These are phyloP conservation scores for Pygoscelis adeliae DNA, from an alignment of 2,113 vertebrate species.

Conservation along the genomic window DNA sequence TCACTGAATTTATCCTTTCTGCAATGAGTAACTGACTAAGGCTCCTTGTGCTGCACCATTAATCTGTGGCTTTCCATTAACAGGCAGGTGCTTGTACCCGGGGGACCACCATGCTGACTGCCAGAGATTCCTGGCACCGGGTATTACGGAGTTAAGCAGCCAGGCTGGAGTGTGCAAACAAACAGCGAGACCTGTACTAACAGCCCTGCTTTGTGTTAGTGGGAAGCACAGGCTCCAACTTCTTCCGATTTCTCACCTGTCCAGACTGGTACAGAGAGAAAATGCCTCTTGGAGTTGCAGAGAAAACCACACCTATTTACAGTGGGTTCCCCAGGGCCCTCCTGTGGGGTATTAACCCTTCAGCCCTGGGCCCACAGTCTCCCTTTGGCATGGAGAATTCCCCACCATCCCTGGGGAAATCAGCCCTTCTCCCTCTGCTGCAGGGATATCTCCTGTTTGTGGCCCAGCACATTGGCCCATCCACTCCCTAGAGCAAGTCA, in stretches of 20 bases:
- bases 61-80: conserved; percentile 61
- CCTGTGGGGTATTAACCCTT: conserved; percentile 51
- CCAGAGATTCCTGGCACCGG: conserved; percentile 41
- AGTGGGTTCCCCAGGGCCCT: conserved; percentile 23
- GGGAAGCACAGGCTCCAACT: conserved; percentile 61
- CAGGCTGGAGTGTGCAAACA: conserved; percentile 45
- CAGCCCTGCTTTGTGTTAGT: conserved; percentile 62
- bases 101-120: conserved; percentile 48
- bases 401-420: background rate
- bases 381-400: background rate
- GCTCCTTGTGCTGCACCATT: conserved; percentile 52
- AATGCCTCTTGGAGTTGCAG: conserved; percentile 54
- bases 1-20: conserved; percentile 17
- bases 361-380: background rate
- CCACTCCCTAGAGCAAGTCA: background rate
- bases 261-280: conserved; percentile 67
- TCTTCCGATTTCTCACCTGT: conserved; percentile 73
- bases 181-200: conserved; percentile 40
- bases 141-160: conserved; percentile 38
- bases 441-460: background rate
- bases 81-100: conserved; percentile 64
- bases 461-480: background rate
- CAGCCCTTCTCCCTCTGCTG: background rate
- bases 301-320: conserved; percentile 67
- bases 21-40: conserved; percentile 39